Percentiles rank a stretch among this genome's conserved stretches.
Conservation (phyloP, 2,888 invertebrate genomes). For the Pardosa pseudoannulata region DNA sequence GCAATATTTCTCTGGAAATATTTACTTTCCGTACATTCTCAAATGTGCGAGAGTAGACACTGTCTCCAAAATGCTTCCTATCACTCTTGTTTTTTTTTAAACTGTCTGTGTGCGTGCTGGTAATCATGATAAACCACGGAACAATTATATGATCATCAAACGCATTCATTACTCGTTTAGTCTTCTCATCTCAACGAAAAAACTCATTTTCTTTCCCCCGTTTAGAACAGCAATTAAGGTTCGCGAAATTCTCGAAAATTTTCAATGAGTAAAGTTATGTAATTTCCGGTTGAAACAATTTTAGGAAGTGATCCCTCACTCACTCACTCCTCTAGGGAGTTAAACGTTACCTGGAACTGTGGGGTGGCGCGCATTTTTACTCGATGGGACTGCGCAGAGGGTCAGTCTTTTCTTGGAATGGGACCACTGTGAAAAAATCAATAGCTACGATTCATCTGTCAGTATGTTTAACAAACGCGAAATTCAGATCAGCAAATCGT, state of each 20-base stretch:
- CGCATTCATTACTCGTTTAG: no score
- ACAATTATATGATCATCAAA: no score
- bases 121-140: no score
- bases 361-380: background rate
- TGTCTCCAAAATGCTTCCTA: no score
- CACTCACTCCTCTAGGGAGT: background rate
- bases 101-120: no score
- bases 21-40: no score
- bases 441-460: background rate
- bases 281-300: conserved; percentile 1
- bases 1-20: no score
- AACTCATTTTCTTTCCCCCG: no score
- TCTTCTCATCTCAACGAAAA: no score
- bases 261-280: background rate
- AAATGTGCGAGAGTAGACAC: no score
- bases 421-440: conserved; percentile 3
- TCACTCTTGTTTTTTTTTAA: no score
- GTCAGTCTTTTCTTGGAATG: background rate
- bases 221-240: background rate
- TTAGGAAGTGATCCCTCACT: conserved; percentile 6
- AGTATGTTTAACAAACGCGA: background rate
- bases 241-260: background rate
- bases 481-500: background rate
- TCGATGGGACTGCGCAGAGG: conserved; percentile 4
- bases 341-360: conserved; percentile 7